These are phyloP conservation scores for Aphis gossypii DNA, from an alignment of 1,140 invertebrate genomes.

Conservation along the genomic window DNA sequence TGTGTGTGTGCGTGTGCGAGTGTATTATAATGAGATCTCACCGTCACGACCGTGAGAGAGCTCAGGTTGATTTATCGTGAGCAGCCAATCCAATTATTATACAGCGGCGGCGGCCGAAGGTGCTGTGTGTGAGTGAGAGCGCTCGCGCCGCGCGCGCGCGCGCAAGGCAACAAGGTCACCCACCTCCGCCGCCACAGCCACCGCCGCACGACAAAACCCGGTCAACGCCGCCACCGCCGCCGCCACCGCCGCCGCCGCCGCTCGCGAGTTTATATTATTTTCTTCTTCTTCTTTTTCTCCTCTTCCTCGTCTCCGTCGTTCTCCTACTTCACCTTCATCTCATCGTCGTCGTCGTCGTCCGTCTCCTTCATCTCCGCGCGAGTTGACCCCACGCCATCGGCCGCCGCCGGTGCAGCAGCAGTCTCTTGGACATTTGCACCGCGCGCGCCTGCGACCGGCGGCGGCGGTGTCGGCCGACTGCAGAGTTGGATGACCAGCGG, in stretches of 20 bases:
- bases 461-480: neutral
- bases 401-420: neutral
- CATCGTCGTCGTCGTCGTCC: neutral
- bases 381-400: conserved; percentile 46
- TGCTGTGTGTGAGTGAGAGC: neutral
- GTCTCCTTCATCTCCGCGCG: neutral
- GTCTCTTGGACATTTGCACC: conserved; percentile 17
- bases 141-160: neutral
- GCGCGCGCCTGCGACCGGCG: neutral
- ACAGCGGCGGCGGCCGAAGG: conserved; percentile 24
- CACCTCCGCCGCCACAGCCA: conserved; percentile 28
- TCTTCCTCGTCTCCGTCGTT: neutral
- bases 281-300: neutral
- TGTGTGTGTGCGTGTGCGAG: neutral
- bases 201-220: conserved; percentile 49
- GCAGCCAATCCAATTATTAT: conserved; percentile 56
- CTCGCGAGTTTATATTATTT: neutral
- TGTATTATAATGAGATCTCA: conserved; percentile 53
- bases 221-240: conserved; percentile 35
- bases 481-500: conserved; percentile 20
- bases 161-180: conserved; percentile 51
- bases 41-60: conserved; percentile 55
- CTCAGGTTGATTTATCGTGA: conserved; percentile 52
- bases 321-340: neutral
- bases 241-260: neutral